These are phyloP conservation scores for Itoplectis maculator DNA, from an alignment of 2,888 invertebrate species.

Conservation along the genomic window DNA sequence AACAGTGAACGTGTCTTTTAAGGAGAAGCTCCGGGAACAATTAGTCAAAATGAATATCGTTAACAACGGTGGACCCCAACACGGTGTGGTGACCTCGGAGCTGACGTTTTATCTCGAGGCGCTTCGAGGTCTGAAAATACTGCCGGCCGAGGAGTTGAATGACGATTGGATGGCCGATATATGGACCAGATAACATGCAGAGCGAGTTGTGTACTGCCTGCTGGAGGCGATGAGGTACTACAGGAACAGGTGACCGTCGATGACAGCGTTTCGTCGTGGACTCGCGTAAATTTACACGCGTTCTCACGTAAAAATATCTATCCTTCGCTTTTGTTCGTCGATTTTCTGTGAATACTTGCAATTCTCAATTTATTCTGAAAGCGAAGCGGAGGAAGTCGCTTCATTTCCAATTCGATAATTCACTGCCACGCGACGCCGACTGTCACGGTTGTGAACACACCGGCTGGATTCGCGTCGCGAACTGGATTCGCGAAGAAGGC, in stretches of 20 bases:
- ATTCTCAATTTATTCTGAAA: conserved; percentile 31
- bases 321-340: background rate
- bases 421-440: conserved; percentile 52
- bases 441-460: conserved; percentile 10
- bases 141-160: conserved; percentile 90
- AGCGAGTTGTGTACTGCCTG: conserved; percentile 83
- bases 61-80: conserved; percentile 98
- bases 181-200: conserved; percentile 89
- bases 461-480: conserved; percentile 25
- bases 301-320: background rate
- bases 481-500: conserved; percentile 29
- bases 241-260: conserved; percentile 67
- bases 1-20: conserved; percentile 93
- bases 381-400: background rate
- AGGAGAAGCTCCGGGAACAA: conserved; percentile 93
- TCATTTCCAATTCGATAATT: conserved; percentile 44
- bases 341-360: conserved; percentile 20
- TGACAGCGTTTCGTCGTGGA: conserved; percentile 12
- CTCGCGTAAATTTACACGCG: conserved; percentile 5
- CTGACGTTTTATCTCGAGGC: conserved; percentile 96
- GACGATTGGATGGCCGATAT: conserved; percentile 93
- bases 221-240: conserved; percentile 80
- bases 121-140: conserved; percentile 91
- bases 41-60: conserved; percentile 94
- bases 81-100: conserved; percentile 97